These are phyloP conservation scores for Tinamus guttatus DNA, from an alignment of 2,113 vertebrate species.

Conservation along the genomic window DNA sequence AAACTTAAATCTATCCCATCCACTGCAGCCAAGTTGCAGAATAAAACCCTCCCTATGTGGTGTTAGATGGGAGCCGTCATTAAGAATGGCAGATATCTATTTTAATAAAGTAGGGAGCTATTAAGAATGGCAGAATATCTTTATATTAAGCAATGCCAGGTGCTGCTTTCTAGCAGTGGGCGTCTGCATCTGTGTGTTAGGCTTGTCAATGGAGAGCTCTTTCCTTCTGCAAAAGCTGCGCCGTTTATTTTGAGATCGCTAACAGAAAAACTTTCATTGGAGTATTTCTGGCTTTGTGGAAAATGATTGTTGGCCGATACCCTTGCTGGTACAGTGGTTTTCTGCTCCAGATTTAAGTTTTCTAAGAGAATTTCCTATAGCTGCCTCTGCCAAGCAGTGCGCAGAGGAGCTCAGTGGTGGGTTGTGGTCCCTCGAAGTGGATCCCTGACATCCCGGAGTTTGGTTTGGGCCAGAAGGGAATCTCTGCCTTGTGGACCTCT, in stretches of 20 bases:
- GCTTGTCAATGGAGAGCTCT: neutral
- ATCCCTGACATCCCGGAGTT: rapidly evolving
- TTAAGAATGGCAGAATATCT: neutral
- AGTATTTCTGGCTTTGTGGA: neutral
- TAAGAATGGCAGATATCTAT: neutral
- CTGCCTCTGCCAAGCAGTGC: neutral
- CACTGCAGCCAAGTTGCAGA: too few species aligned
- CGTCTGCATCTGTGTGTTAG: neutral
- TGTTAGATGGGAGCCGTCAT: too few species aligned
- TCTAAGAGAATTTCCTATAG: rapidly evolving
- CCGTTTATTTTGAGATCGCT: neutral
- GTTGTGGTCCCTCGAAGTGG: neutral
- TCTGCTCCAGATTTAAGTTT: neutral
- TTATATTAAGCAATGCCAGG: neutral
- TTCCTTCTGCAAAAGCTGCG: neutral
- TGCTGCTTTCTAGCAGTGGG: neutral
- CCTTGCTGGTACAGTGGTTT: neutral
- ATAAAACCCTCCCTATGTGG: neutral
- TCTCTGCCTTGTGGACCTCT: conserved; percentile 10
- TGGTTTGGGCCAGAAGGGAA: neutral
- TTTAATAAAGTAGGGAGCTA: neutral
- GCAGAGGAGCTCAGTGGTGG: neutral
- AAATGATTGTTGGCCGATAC: neutral
- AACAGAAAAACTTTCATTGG: neutral
- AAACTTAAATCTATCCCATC: neutral